Base-by-base conservation (phyloP, 2,888 invertebrate species). In the Lysandra bellargus region DNA sequence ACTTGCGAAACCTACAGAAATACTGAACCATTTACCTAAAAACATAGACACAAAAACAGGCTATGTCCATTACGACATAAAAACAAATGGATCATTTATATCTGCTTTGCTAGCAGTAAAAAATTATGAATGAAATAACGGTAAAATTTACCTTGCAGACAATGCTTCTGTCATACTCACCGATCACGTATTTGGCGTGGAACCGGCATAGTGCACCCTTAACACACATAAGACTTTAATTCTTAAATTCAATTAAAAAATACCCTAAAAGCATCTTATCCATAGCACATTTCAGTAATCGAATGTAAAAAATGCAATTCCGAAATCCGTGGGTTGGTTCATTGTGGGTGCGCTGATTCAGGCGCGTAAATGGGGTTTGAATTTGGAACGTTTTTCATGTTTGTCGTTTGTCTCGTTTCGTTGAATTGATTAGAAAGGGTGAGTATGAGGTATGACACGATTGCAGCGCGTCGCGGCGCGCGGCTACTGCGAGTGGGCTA, bases 171-270 rank as follows among this genome's bases (percentile, higher is more conserved):
- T 74, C 57, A 73, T 81, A 89, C 94, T 94, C 86, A 94, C 94
- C 90, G 83, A 93, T 89, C 81, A 91, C 91, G 85, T 92, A 92
- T 87, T 91, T 94, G 82, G 94, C 94, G 84, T 94, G 94, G 83
- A 92, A 92, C 80, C 92, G 92, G 85, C 94, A 94, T 84, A 94
- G 85, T 82, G 90, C 92, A 83, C 94, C 93, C 90, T 93, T 93
- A 84, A 93, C 91, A 92, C 93, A 93, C 93, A 93, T 92, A 81
- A 82, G 78, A 57, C 57, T 57, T 44, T 44, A 44, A 17, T 57
- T 17, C 9, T 49, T 49, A 49, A 12, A 44, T 9, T 53, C 14
- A 53, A 53, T 44, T 44, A 7, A 78, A 78, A 75, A 79, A 79
- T 40, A 14, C 75, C 49, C 17, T 78, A 61, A 61, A 69, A 78